Evolutionary conservation across 92 coral and sea anemone genomes (phyloP).

Genomic region (Epizoanthus ramosus): DNA sequence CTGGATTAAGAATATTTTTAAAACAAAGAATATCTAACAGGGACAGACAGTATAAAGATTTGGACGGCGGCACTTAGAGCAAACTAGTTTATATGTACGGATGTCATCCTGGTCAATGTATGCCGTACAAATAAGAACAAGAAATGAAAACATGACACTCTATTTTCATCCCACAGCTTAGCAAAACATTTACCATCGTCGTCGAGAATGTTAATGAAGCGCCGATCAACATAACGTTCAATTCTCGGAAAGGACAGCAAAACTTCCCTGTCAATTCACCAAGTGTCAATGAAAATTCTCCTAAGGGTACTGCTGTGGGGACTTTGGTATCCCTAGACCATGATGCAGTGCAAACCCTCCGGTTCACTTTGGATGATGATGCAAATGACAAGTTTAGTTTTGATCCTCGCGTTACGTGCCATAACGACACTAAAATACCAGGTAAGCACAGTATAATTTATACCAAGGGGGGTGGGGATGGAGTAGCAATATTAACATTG

Average conservation of each 20-base stretch:
- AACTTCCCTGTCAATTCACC: slow-evolving; percentile 74
- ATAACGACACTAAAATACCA: slow-evolving; percentile 70
- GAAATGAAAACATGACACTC: too few species aligned
- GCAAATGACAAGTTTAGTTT: slow-evolving; percentile 74
- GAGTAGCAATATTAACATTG: background rate
- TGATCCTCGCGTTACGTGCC: slow-evolving; percentile 64
- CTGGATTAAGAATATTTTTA: too few species aligned
- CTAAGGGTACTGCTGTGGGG: slow-evolving; percentile 71
- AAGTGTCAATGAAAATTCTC: slow-evolving; percentile 77
- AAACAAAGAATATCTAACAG: too few species aligned
- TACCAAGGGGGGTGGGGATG: too few species aligned
- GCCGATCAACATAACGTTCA: slow-evolving; percentile 83
- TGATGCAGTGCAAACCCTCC: slow-evolving; percentile 80
- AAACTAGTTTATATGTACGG: too few species aligned
- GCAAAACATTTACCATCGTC: slow-evolving; percentile 72
- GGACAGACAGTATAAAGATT: too few species aligned
- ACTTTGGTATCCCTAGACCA: slow-evolving; percentile 85
- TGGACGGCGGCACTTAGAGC: too few species aligned
- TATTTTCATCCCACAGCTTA: slow-evolving; percentile 55
- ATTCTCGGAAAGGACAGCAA: slow-evolving; percentile 77
- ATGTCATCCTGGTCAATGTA: too few species aligned
- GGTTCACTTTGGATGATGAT: slow-evolving; percentile 70
- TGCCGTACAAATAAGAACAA: too few species aligned
- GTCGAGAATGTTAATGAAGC: slow-evolving; percentile 89
- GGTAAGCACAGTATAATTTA: background rate